These are phyloP conservation scores for Petrophora chlorosata DNA, from an alignment of 2,888 invertebrate genomes.

Conservation along the genomic window DNA sequence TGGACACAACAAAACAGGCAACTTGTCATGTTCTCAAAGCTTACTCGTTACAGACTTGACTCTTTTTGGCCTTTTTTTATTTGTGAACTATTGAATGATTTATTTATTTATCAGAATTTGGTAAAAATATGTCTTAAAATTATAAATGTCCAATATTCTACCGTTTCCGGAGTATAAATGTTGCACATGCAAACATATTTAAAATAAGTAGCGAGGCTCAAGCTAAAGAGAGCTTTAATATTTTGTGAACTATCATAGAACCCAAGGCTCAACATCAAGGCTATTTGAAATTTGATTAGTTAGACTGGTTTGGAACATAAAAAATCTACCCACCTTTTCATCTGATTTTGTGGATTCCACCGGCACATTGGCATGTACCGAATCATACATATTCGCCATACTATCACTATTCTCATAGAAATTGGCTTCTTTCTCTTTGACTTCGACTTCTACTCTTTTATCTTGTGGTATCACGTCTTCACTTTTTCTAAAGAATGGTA, in stretches of 20 bases:
- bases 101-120: too few relatives aligned
- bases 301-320: neutral
- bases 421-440: slow-evolving; percentile 37
- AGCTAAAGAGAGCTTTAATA: too few relatives aligned
- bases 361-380: slow-evolving; percentile 53
- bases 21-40: too few relatives aligned
- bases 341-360: neutral
- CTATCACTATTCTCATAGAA: slow-evolving; percentile 65
- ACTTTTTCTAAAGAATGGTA: slow-evolving; percentile 67
- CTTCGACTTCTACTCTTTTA: slow-evolving; percentile 33
- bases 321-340: slow-evolving; percentile 19
- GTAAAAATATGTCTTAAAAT: too few relatives aligned
- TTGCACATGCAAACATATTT: too few relatives aligned
- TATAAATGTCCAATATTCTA: too few relatives aligned
- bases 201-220: too few relatives aligned
- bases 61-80: too few relatives aligned
- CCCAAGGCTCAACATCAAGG: neutral
- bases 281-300: neutral
- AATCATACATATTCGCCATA: slow-evolving; percentile 69
- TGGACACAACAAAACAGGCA: too few relatives aligned
- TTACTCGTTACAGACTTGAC: too few relatives aligned
- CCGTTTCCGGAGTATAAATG: too few relatives aligned
- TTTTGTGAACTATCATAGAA: neutral
- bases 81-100: too few relatives aligned
- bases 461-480: slow-evolving; percentile 44